Evolutionary conservation across 2,888 invertebrate genomes (phyloP), one percentile per base, ranked within the genome.

Genomic region (Drosophila niveifrons): DNA sequence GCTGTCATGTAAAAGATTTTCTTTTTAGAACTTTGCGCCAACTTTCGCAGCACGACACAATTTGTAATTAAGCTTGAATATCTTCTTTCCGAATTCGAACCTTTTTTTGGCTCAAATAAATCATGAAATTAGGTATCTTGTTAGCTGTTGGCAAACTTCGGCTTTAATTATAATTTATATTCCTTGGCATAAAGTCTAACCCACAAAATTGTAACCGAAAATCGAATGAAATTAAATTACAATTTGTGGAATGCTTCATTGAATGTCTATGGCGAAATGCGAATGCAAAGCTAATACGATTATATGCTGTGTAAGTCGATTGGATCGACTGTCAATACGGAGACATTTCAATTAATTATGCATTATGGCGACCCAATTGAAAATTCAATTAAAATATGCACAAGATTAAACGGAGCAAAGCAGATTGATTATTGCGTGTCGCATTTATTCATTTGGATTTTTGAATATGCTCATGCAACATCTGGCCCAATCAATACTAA

Each of bases 341-440:
- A 23, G 52, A 72, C 56, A 66, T 86, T 78, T 83, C 61, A 80
- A 89, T 88, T 88, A 83, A 89, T 89, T 76, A 64, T 69, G 63
- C 78, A 72, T 84, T 86, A 23, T 23, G 80, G 75, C 56, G 80
- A 67, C 44, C 51, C 41, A 70, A 61, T 52, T 68, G 63, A 63
- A 72, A 63, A 75, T 83, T 71, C 71, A 86, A 86, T 86, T 86
- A 78, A 74, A 82, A 66, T 72, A 39, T 72, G 68, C 57, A 64
- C 53, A 31, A 65, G 69, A 63, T 83, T 80, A 66, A 71, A 77
- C 57, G 55, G 51, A 43, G 15, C 50, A 63, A 57, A 75, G 51
- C 65, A 66, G 62, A 84, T 74, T 74, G 47, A 18, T 43, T 51
- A 59, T 65, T 66, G 46, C 13, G 10, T 18, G 52, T 31, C 29